Conservation (phyloP, 2,888 invertebrate genomes). For the Cosmia trapezina region DNA sequence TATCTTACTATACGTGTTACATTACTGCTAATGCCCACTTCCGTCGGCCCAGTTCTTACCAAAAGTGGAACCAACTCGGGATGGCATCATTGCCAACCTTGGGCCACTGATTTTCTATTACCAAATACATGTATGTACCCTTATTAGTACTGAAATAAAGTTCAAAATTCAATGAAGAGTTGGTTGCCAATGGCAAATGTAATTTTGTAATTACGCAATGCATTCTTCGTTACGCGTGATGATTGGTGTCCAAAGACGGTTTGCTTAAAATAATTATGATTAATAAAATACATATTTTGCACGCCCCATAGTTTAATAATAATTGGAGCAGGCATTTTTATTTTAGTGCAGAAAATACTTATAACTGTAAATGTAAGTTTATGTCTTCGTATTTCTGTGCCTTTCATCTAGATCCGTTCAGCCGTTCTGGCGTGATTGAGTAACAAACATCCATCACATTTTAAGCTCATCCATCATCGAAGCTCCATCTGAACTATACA, state of each 20-base stretch:
- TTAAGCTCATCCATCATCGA: background rate
- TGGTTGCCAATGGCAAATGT: conserved; percentile 1
- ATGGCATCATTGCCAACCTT: conserved; percentile 68
- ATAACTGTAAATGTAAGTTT: background rate
- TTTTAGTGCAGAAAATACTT: background rate
- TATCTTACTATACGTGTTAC: conserved; percentile 68
- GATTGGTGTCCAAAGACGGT: conserved; percentile 58
- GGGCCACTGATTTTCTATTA: conserved; percentile 33
- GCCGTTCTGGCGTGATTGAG: too few relatives aligned
- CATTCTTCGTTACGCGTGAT: conserved; percentile 77
- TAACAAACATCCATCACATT: background rate
- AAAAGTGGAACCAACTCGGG: conserved; percentile 81
- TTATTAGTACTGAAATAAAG: background rate
- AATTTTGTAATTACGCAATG: conserved; percentile 65
- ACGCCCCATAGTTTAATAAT: conserved; percentile 17
- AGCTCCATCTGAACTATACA: background rate
- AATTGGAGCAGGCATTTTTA: conserved; percentile 34
- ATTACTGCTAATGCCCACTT: conserved; percentile 67
- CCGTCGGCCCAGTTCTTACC: conserved; percentile 79
- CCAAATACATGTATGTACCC: background rate
- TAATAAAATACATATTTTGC: conserved; percentile 36
- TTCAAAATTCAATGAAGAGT: conserved; percentile 35
- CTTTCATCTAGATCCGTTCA: too few relatives aligned
- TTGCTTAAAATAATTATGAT: conserved; percentile 48
- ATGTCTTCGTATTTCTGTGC: background rate